Evolutionary conservation across 2,888 invertebrate species (phyloP), one percentile per base, ranked within the genome.

Genomic region (Adelphocoris suturalis): DNA sequence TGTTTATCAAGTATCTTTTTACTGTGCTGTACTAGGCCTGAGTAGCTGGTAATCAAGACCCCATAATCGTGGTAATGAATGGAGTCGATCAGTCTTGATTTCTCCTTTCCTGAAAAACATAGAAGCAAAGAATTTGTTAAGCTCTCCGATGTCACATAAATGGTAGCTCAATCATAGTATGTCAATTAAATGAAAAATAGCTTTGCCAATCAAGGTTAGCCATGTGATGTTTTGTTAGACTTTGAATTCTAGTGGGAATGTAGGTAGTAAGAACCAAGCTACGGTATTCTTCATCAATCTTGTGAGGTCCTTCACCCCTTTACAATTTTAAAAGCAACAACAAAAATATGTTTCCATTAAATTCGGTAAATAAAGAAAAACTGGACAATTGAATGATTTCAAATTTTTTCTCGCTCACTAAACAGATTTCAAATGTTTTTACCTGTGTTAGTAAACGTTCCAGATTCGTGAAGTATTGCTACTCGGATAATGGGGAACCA

Each of bases 401-500:
- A 7, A 4, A 2, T 37, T 37, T 37, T 37, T 37, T 37, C 37
- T 37, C 2, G 37, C 37, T 37, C 7, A 37, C 7, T 37, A 37
- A 37, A 37, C 7, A 37, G 37, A 37, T 37, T 37, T 7, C 37
- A 37, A 37, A 37, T 37, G 37, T 4, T 37, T 16, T 68, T 95
- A 92, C 97, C 97, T 92, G 94, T 94, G 61, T 52, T 88, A 14
- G 88, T 23, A 93, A 95, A 96, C 23, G 96, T 96, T 13, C 98
- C 98, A 78, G 97, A 97, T 91, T 97, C 96, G 93, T 99, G 98
- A 12, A 99, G 94, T 27, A 98, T 95, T 76, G 96, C 97, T 0
- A 98, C 96, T 92, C 98, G 94, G 91, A 98, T 95, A 89, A 95
- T 95, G 13, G 99, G 98, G 94, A 96, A 97, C 98, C 98, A 99